These are phyloP conservation scores for Sthenelais limicola DNA, from an alignment of 2,888 invertebrate genomes.

Conservation along the genomic window DNA sequence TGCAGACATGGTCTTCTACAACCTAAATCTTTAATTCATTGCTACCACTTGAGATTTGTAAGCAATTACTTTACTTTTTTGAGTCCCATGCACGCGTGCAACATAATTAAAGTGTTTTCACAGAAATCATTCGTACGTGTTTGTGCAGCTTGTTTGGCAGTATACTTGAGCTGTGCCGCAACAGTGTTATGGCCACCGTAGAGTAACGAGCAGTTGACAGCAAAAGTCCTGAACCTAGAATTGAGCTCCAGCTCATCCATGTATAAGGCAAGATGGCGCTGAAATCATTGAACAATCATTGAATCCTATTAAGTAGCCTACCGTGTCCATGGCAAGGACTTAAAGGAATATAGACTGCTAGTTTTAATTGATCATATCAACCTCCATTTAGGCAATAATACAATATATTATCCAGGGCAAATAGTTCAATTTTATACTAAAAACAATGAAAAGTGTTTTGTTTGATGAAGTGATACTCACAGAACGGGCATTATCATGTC, in stretches of 20 bases:
- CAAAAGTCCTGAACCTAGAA: conserved; percentile 66
- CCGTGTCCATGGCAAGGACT: too few relatives aligned
- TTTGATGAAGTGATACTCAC: conserved; percentile 8
- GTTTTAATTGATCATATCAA: too few relatives aligned
- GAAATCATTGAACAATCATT: background rate
- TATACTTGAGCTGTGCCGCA: conserved; percentile 63
- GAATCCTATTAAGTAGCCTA: too few relatives aligned
- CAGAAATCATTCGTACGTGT: conserved; percentile 19
- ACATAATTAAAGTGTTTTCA: too few relatives aligned
- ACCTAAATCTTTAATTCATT: too few relatives aligned
- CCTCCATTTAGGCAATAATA: too few relatives aligned
- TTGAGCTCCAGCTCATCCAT: conserved; percentile 69
- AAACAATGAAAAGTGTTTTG: background rate
- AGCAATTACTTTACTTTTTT: too few relatives aligned
- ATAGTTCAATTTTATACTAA: background rate
- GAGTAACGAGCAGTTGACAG: conserved; percentile 66
- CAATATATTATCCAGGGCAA: too few relatives aligned
- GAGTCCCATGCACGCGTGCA: too few relatives aligned
- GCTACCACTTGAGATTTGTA: too few relatives aligned
- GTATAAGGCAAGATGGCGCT: conserved; percentile 63
- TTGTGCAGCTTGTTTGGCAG: conserved; percentile 24
- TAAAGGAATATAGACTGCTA: too few relatives aligned
- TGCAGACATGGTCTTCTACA: too few relatives aligned
- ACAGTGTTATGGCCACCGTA: conserved; percentile 72
- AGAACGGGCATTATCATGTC: background rate